These are phyloP conservation scores for Phalangium opilio DNA, from an alignment of 2,888 invertebrate genomes.

Conservation along the genomic window DNA sequence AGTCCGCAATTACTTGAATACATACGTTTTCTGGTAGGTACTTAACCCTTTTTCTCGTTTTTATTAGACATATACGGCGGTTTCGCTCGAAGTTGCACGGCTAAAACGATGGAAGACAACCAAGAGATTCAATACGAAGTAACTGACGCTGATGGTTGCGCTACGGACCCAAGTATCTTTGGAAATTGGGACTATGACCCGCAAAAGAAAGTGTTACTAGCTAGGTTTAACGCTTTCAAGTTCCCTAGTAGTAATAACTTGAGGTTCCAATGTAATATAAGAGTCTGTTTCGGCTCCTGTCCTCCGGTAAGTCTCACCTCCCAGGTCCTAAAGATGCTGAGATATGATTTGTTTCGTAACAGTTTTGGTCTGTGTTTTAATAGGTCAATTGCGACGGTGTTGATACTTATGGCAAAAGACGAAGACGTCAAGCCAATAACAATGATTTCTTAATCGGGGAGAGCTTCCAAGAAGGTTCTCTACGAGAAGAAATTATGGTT, in stretches of 20 bases:
- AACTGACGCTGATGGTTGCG: conserved; percentile 84
- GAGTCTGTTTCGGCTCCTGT: conserved; percentile 86
- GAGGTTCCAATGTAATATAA: conserved; percentile 85
- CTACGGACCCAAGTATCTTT: conserved; percentile 79
- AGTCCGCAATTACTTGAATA: conserved; percentile 20
- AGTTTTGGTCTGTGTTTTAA: conserved; percentile 2
- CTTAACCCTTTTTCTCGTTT: conserved; percentile 1
- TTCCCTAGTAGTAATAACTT: conserved; percentile 89
- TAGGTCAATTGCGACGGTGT: conserved; percentile 79
- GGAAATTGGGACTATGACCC: conserved; percentile 83
- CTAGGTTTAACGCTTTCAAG: conserved; percentile 84
- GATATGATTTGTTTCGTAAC: not conserved
- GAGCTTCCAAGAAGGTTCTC: conserved; percentile 52
- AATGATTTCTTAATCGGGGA: conserved; percentile 39
- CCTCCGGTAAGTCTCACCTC: conserved; percentile 58
- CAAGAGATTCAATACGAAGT: conserved; percentile 84
- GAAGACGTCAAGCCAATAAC: conserved; percentile 40
- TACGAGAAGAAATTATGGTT: conserved; percentile 82
- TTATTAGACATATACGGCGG: conserved; percentile 51
- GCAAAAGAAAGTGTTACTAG: conserved; percentile 66
- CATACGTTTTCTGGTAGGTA: too few species aligned
- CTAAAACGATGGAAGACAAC: conserved; percentile 63
- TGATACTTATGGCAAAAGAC: conserved; percentile 72
- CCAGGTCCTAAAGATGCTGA: too few species aligned
- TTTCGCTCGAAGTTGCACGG: conserved; percentile 80